These are phyloP conservation scores for Silurus asotus DNA, from an alignment of 2,113 vertebrate species.

Conservation along the genomic window DNA sequence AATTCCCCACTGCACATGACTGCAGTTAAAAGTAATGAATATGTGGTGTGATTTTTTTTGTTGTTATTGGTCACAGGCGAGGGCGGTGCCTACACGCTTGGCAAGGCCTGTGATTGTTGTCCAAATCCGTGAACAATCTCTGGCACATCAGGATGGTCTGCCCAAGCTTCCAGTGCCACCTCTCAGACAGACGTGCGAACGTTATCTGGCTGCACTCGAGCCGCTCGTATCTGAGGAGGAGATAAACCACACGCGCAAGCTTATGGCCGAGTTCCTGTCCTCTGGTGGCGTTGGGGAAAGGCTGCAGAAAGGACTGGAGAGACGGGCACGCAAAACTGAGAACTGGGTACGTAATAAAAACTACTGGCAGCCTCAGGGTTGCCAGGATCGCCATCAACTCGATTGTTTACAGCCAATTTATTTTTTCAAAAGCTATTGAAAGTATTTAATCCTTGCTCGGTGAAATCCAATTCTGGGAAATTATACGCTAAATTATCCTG, in stretches of 20 bases:
- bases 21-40: not conserved
- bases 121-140: conserved; percentile 73
- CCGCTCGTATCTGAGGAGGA: conserved; percentile 89
- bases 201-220: conserved; percentile 83
- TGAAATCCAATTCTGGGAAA: not conserved
- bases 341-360: conserved; percentile 80
- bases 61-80: conserved; percentile 65
- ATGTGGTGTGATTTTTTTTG: not conserved
- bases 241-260: conserved; percentile 77
- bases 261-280: conserved; percentile 82
- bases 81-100: conserved; percentile 72
- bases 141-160: conserved; percentile 77
- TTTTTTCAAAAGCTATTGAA: no score
- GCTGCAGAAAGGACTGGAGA: conserved; percentile 90
- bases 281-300: conserved; percentile 86
- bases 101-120: conserved; percentile 71
- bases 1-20: not conserved
- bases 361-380: not conserved
- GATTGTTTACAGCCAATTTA: not conserved
- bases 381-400: not conserved
- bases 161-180: conserved; percentile 76
- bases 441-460: not conserved
- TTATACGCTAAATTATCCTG: not conserved
- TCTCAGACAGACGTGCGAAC: conserved; percentile 84
- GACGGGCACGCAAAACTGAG: conserved; percentile 84